Percentiles rank a stretch among this genome's conserved stretches.
Conservation (phyloP, 1,140 invertebrate genomes). For the Lepeophtheirus salmonis region DNA sequence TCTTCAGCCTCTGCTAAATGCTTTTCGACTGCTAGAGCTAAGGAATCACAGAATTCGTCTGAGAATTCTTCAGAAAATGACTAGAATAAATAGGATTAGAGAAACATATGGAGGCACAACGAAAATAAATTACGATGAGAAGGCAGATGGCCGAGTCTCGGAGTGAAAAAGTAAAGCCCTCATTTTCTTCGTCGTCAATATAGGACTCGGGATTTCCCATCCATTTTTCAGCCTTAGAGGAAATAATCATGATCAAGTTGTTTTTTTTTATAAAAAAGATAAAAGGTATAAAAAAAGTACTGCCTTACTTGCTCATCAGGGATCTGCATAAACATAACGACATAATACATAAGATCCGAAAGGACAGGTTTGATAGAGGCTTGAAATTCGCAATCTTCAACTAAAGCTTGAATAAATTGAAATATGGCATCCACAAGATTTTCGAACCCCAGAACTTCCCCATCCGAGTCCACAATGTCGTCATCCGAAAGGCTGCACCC, state of each 20-base stretch:
- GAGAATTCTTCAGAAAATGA: slow-evolving; percentile 41
- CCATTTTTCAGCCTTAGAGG: slow-evolving; percentile 39
- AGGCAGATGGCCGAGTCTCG: slow-evolving; percentile 52
- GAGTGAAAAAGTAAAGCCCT: slow-evolving; percentile 47
- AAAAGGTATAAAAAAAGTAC: too few relatives aligned
- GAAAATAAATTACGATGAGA: slow-evolving; percentile 32
- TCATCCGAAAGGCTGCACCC: slow-evolving; percentile 27
- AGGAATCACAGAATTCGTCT: slow-evolving; percentile 36
- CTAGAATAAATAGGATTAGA: slow-evolving; percentile 28
- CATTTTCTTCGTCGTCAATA: slow-evolving; percentile 56
- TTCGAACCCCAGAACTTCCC: slow-evolving; percentile 49
- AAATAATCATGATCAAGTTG: background rate
- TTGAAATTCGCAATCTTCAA: slow-evolving; percentile 37
- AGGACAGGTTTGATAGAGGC: slow-evolving; percentile 43
- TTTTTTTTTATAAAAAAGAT: background rate
- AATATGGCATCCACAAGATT: slow-evolving; percentile 54
- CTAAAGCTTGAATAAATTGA: slow-evolving; percentile 47
- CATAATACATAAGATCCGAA: slow-evolving; percentile 49
- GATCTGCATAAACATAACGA: slow-evolving; percentile 54
- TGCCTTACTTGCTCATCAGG: slow-evolving; percentile 44
- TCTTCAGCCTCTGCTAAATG: slow-evolving; percentile 39
- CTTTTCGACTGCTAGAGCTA: slow-evolving; percentile 41
- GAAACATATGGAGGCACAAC: too few relatives aligned
- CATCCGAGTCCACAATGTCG: slow-evolving; percentile 35
- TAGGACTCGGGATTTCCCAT: slow-evolving; percentile 47